Evolutionary conservation across 1,140 invertebrate genomes (phyloP).

Genomic region (Carposina sasakii): DNA sequence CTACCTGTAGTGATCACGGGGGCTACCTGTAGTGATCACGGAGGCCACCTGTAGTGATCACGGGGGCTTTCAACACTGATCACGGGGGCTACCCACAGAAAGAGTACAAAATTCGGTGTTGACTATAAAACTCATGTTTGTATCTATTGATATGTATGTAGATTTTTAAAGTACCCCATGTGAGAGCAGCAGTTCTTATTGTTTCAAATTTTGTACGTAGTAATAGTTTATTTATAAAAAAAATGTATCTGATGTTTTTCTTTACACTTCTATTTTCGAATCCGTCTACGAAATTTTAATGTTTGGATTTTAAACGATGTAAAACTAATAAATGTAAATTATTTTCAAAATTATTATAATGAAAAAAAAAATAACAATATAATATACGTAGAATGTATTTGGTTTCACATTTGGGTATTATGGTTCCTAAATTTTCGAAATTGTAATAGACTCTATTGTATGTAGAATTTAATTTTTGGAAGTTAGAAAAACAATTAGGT

Average conservation of each 20-base stretch:
- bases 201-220: slow-evolving; percentile 59
- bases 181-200: slow-evolving; percentile 51
- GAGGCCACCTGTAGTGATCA: too few relatives aligned
- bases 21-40: too few relatives aligned
- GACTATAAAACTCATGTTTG: slow-evolving; percentile 62
- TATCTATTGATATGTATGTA: slow-evolving; percentile 63
- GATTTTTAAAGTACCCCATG: slow-evolving; percentile 61
- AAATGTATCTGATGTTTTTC: slow-evolving; percentile 57
- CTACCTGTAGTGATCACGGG: too few relatives aligned
- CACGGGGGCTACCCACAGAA: slow-evolving; percentile 54
- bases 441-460: slow-evolving; percentile 71
- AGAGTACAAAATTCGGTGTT: slow-evolving; percentile 72
- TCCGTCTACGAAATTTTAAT: slow-evolving; percentile 68
- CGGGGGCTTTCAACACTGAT: too few relatives aligned
- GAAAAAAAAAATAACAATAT: slow-evolving; percentile 57
- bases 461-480: slow-evolving; percentile 68
- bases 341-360: slow-evolving; percentile 71
- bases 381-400: slow-evolving; percentile 62
- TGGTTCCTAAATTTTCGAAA: slow-evolving; percentile 73
- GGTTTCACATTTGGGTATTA: slow-evolving; percentile 71
- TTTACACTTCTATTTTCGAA: slow-evolving; percentile 64
- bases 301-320: slow-evolving; percentile 62
- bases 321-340: slow-evolving; percentile 59
- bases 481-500: slow-evolving; percentile 65
- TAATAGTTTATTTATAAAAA: slow-evolving; percentile 60